A percentile compares a stretch with the other conserved stretches of the same genome.
Conservation (phyloP, 2,113 vertebrate genomes). For the Casuarius casuarius region DNA sequence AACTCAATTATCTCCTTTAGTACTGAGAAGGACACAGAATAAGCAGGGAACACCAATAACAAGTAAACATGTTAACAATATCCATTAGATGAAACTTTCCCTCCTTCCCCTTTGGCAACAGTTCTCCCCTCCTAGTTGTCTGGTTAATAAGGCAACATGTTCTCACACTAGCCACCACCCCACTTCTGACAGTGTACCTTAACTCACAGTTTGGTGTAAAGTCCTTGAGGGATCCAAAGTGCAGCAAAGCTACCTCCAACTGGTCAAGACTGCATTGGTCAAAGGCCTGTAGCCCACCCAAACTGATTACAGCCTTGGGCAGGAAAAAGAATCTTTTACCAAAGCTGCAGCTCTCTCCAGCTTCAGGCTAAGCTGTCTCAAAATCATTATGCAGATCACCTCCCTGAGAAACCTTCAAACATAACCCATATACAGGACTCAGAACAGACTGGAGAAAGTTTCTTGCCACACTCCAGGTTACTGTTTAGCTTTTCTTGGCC, state of each 20-base stretch:
- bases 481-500: neutral
- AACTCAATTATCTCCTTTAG: neutral
- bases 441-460: neutral
- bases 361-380: neutral
- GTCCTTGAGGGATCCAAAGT: neutral
- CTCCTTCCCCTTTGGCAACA: neutral
- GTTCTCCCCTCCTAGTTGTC: neutral
- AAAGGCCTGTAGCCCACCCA: neutral
- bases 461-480: neutral
- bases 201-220: neutral
- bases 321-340: neutral
- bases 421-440: neutral
- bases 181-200: neutral
- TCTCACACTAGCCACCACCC: neutral
- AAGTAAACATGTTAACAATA: neutral
- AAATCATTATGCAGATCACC: neutral
- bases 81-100: neutral
- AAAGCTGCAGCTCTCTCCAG: neutral
- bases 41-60: neutral
- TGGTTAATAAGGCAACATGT: neutral
- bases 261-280: neutral
- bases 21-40: neutral
- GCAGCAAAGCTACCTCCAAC: neutral
- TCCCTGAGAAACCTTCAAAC: neutral
- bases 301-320: neutral